These are phyloP conservation scores for Balearica regulorum DNA, from an alignment of 2,797 vertebrate species.

Conservation along the genomic window DNA sequence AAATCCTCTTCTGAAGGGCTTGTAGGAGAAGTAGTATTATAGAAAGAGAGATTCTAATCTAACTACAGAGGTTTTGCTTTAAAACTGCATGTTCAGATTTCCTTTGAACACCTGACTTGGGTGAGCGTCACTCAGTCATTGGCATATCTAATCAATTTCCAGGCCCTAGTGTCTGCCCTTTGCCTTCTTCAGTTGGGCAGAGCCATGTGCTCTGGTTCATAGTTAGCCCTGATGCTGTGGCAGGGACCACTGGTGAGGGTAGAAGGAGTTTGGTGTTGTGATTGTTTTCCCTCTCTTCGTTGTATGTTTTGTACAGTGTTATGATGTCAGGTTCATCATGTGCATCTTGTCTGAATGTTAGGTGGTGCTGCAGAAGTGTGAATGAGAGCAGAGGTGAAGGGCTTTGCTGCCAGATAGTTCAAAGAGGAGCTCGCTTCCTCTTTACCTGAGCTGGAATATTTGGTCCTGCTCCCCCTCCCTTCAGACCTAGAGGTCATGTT, in stretches of 20 bases:
- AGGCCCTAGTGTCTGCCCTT: not conserved
- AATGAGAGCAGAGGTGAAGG: not conserved
- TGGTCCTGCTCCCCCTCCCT: not conserved
- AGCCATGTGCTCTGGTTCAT: not conserved
- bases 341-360: not conserved
- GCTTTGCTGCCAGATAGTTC: not conserved
- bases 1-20: not conserved
- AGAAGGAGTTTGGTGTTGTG: not conserved
- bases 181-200: not conserved
- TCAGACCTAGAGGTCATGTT: fast-evolving
- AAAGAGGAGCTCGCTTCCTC: not conserved
- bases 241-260: too few relatives aligned
- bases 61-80: not conserved
- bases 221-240: not conserved
- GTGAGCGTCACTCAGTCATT: not conserved
- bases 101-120: not conserved
- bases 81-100: not conserved
- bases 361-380: not conserved
- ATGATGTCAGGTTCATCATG: fast-evolving
- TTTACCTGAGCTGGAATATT: not conserved
- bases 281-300: not conserved
- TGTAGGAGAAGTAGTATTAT: not conserved
- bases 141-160: not conserved
- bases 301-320: not conserved
- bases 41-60: not conserved